A percentile compares a stretch with the other conserved stretches of the same genome.
Conservation (phyloP, 2,113 vertebrate species). For the Gobius niger region DNA sequence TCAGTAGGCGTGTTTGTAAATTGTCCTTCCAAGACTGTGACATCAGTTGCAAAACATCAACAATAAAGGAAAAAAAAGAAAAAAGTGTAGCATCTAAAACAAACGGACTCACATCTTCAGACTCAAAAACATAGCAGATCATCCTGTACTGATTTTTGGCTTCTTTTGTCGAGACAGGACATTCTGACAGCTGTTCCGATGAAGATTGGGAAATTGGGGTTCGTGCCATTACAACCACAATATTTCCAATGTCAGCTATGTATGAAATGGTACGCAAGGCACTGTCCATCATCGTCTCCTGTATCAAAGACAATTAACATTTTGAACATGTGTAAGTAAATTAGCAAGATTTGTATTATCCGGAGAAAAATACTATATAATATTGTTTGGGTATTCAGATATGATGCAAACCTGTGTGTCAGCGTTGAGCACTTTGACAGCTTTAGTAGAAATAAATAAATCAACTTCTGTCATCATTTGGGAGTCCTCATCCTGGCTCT, state of each 20-base stretch:
- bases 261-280: slow-evolving; percentile 97
- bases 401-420: slow-evolving; percentile 88
- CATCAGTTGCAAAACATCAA: no score
- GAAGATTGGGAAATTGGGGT: slow-evolving; percentile 87
- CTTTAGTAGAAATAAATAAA: slow-evolving; percentile 97
- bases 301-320: neutral
- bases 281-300: slow-evolving; percentile 99
- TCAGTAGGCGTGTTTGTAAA: no score
- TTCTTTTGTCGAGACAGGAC: slow-evolving; percentile 82
- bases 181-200: slow-evolving; percentile 91
- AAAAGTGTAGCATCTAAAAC: neutral
- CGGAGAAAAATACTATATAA: neutral
- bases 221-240: slow-evolving; percentile 95
- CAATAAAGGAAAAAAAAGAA: no score
- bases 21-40: no score
- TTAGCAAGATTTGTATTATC: neutral
- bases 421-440: slow-evolving; percentile 97
- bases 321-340: slow-evolving; percentile 3
- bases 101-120: slow-evolving; percentile 89
- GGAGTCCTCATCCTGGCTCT: slow-evolving; percentile 90
- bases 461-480: slow-evolving; percentile 95
- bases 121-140: slow-evolving; percentile 98
- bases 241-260: slow-evolving; percentile 94
- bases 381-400: neutral
- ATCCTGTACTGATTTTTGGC: slow-evolving; percentile 93